Base-by-base conservation (phyloP, 2,113 vertebrate genomes). In the Plotosus lineatus region DNA sequence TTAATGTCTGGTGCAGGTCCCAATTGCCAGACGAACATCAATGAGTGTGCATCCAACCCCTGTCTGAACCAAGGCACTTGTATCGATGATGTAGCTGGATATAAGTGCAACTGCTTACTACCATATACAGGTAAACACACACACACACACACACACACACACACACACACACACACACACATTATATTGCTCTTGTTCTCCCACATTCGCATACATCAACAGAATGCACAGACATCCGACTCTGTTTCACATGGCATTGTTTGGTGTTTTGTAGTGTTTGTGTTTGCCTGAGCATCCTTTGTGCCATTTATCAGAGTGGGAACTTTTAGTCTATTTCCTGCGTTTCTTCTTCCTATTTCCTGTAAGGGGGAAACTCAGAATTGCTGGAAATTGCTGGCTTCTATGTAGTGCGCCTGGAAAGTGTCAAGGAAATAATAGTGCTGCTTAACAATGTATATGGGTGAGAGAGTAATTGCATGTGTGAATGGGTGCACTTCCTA, bases 1-100 rank as follows among this genome's bases (percentile, higher is more conserved):
- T 46, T 61, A 75, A 75, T 71, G 55, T 85, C 78, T 83, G 61
- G 76, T 74, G 51, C 38, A 99, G 97, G 97, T 38, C 95, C 96
- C 81, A 98, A 96, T 91, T 99, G 97, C 88, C 97, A 98, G 89
- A 97, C 95, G 81, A 99, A 99, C 84, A 95, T 99, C 90, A 99
- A 99, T 0, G 97, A 99, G 69, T 99, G 97, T 1, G 97, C 95
- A 0, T 98, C 97, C 84, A 99, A 97, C 90, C 97, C 97, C 0
- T 98, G 97, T 88, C 93, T 99, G 82, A 99, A 99, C 91, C 95
- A 97, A 86, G 97, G 97, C 76, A 95, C 91, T 0, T 99, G 97
- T 85, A 98, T 99, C 0, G 97, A 99, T 0, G 97, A 95, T 0
- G 95, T 98, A 0, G 96, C 97, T 0, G 96, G 96, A n/a, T 99